Evolutionary conservation across 2,888 invertebrate species (phyloP), one percentile per base, ranked within the genome.

Genomic region (Meiosimyza platycephala): DNA sequence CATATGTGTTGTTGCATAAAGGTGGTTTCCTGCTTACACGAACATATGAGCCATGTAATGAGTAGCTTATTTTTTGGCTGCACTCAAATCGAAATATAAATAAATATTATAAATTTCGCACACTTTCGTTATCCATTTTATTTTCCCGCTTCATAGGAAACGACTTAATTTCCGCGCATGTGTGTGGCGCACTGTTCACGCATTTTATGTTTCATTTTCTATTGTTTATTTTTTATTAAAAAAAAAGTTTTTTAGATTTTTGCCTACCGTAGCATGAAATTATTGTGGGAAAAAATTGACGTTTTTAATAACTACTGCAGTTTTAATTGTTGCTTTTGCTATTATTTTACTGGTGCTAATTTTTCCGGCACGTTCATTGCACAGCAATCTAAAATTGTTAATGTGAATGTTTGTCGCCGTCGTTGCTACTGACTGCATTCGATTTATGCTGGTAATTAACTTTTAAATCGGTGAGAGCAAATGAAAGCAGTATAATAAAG

Each of bases 261-360:
- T 13, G 15, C 47, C 13, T 22, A 55, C 22, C 18, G 13, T 55
- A 28, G 55, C 55, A 5, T 55, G 55, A 18, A 55, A 55, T 55
- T 22, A 55, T 22, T 55, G 55, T 55, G 55, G 55, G 55, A 55
- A 55, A 47, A 55, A 55, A 55, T 55, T 55, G 55, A 28, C 55
- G 22, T 55, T 55, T 18, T 12, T 22, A 55, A 55, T 55, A 22
- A 22, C 16, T 9, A 62, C 48, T 47, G 9, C 51, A n/a, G 64
- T 18, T 57, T 48, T 59, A n/a, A 47, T 47, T 48, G 68, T 40
- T 57, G 57, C 60, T 50, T 13, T 72, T 66, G 55, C 22, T 65
- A n/a, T 55, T 64, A 59, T 22, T 54, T 40, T 71, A 79, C 78
- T 80, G 78, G 77, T 80, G 78, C 80, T 79, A 80, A 80, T 78